phyloP scores from a whole-genome alignment of 2,888 invertebrate genomes.

The Athalia cordata region DNA sequence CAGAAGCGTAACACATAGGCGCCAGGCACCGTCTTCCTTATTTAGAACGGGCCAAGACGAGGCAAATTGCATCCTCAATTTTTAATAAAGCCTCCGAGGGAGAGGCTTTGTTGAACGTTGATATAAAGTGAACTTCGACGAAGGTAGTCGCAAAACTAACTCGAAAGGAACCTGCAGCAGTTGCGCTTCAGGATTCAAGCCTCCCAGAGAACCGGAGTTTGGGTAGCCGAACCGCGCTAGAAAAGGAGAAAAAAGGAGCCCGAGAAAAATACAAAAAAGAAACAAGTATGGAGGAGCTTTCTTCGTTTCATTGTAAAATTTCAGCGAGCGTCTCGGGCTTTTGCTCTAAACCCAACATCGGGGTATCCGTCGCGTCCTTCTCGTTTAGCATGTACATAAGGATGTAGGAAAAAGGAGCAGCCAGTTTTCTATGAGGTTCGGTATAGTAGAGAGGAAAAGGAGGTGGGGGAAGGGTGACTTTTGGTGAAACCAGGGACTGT shows the following conservation, averaged over 20 bases:
- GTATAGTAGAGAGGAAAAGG: slow-evolving; percentile 1
- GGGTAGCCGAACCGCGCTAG: neutral
- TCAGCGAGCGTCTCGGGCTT: slow-evolving; percentile 53
- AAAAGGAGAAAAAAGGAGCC: slow-evolving; percentile 21
- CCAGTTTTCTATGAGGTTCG: neutral
- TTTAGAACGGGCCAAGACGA: slow-evolving; percentile 66
- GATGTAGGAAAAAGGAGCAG: slow-evolving; percentile 1
- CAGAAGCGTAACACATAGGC: too few species aligned
- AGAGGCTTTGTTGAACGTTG: slow-evolving; percentile 66
- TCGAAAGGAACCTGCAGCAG: slow-evolving; percentile 57
- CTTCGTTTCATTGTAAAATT: slow-evolving; percentile 65
- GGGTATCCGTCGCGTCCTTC: slow-evolving; percentile 19
- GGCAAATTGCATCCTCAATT: slow-evolving; percentile 72
- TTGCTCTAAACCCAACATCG: neutral
- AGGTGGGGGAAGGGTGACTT: neutral
- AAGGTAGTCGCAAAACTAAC: slow-evolving; percentile 56
- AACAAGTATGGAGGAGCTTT: slow-evolving; percentile 53
- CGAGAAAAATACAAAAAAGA: slow-evolving; percentile 50
- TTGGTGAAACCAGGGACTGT: slow-evolving; percentile 51
- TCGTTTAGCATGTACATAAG: slow-evolving; percentile 1
- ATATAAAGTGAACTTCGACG: slow-evolving; percentile 69
- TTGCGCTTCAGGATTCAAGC: slow-evolving; percentile 18
- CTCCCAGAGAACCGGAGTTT: slow-evolving; percentile 29
- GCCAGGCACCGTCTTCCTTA: slow-evolving; percentile 61
- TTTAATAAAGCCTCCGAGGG: slow-evolving; percentile 69